Evolutionary conservation across 2,888 invertebrate genomes (phyloP).

Genomic region (Diarsia dahlii): DNA sequence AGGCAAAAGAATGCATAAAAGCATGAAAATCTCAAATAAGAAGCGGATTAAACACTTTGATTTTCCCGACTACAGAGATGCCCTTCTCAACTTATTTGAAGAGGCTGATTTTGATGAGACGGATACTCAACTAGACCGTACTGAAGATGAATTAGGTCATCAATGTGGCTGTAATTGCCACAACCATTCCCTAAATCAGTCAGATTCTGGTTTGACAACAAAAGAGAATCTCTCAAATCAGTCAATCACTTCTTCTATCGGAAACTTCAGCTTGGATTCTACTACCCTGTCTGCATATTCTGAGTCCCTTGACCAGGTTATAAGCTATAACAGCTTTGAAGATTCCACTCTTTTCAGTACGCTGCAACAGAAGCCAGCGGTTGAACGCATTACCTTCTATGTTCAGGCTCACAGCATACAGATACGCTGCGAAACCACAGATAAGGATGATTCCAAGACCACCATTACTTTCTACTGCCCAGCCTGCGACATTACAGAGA

Average conservation of each 20-base stretch:
- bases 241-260: conserved; percentile 85
- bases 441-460: conserved; percentile 75
- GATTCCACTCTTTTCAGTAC: conserved; percentile 79
- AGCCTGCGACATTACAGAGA: conserved; percentile 76
- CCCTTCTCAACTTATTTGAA: conserved; percentile 80
- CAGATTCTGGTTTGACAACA: conserved; percentile 77
- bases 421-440: conserved; percentile 74
- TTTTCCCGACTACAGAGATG: conserved; percentile 84
- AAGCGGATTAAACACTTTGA: conserved; percentile 84
- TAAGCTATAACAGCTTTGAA: conserved; percentile 86
- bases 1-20: conserved; percentile 68
- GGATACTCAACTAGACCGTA: conserved; percentile 42
- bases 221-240: conserved; percentile 77
- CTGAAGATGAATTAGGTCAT: conserved; percentile 39
- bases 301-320: conserved; percentile 83
- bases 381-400: conserved; percentile 86
- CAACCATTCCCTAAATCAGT: conserved; percentile 63
- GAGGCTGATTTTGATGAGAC: conserved; percentile 66
- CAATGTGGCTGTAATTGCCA: conserved; percentile 80
- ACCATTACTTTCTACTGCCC: conserved; percentile 81
- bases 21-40: conserved; percentile 73
- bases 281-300: conserved; percentile 85
- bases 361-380: conserved; percentile 82
- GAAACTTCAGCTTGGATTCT: conserved; percentile 84
- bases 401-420: conserved; percentile 87